Conservation (phyloP, 2,797 vertebrate genomes). For the Pangasius krempfi region DNA sequence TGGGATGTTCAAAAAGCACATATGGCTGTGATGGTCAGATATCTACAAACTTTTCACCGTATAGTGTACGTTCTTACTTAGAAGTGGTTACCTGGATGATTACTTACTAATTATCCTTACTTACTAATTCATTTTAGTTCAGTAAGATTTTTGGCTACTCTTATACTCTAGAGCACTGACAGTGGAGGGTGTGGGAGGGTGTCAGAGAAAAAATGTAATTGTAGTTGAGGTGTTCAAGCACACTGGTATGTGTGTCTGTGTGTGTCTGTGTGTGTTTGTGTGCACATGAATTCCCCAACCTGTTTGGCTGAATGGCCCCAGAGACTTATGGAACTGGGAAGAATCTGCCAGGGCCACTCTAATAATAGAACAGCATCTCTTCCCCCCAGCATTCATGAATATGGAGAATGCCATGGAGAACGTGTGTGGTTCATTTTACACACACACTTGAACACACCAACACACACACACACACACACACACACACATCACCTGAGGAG, state of each 20-base stretch:
- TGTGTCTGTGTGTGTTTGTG: not conserved
- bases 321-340: slow-evolving; percentile 40
- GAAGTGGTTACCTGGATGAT: not conserved
- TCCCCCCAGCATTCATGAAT: slow-evolving; percentile 74
- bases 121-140: not conserved
- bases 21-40: not conserved
- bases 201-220: slow-evolving; percentile 15
- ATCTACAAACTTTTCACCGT: not conserved
- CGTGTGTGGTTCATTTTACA: slow-evolving; percentile 21
- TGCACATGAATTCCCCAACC: slow-evolving; percentile 13
- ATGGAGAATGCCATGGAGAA: slow-evolving; percentile 63
- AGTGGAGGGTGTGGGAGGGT: not conserved
- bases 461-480: slow-evolving; percentile 23
- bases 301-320: slow-evolving; percentile 36
- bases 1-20: not conserved
- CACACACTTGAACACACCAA: slow-evolving; percentile 19
- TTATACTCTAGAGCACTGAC: not conserved
- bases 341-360: slow-evolving; percentile 56
- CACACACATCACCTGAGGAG: slow-evolving; percentile 18
- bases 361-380: slow-evolving; percentile 73
- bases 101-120: not conserved
- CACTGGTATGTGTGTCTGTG: not conserved
- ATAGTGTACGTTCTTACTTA: not conserved
- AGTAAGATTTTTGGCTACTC: not conserved
- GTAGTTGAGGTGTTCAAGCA: slow-evolving; percentile 11